Base-by-base conservation (phyloP, 53 echinoderm and acorn worm genomes). In the Luidia sarsii region DNA sequence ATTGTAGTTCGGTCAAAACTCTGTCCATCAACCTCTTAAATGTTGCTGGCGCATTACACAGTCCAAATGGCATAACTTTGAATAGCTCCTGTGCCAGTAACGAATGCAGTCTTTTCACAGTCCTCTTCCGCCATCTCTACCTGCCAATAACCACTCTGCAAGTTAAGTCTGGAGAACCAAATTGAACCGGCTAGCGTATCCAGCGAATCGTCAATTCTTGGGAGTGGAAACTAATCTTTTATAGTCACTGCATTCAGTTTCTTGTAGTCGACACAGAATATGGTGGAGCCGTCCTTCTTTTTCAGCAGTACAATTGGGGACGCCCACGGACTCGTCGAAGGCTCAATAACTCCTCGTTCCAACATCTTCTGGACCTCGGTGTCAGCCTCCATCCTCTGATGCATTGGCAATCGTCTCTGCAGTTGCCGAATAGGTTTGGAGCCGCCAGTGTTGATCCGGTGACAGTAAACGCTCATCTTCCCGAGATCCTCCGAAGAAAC, bases 51-150 rank as follows among this genome's bases (percentile, higher is more conserved):
- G 67, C 67, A 39, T 37, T 20, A 18, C 33, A n/a, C 4, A 52
- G 35, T 2, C 53, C 53, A 55, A 87, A 87, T 1, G 82, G 81
- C 41, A 87, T 48, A 6, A 87, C 87, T 38, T 70, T 87, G 30
- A 82, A 81, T 33, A 87, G 64, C 10, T 71, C 81, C 1, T 70
- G 28, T 33, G n/a, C 53, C 53, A 24, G 82, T 87, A 9, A 60
- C 34, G 39, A 87, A 87, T 30, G 87, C 87, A 7, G 82, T 70
- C 53, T 87, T 87, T 5, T 73, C 72, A 10, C 28, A 39, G 24
- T 75, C 75, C 39, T n/a, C 22, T 1, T 45, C 48, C 38, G 32
- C 22, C 23, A 75, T 21, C 32, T 54, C 57, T 2, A 75, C 75
- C 30, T 75, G 75, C 75, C 75, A 75, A 43, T 75, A 75, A 4